Base-by-base conservation (phyloP, 1,140 invertebrate genomes). In the Camponotus pennsylvanicus region DNA sequence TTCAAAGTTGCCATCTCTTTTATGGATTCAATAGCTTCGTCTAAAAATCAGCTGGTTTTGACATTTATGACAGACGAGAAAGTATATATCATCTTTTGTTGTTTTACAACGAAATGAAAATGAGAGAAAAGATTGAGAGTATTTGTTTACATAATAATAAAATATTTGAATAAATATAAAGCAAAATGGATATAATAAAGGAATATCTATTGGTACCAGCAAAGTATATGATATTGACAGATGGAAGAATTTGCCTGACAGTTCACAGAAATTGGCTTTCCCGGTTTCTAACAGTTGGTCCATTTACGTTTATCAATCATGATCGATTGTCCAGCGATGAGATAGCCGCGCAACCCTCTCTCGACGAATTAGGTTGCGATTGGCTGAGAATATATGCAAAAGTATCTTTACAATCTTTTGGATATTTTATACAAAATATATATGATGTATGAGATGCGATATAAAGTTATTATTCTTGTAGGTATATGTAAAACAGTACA, bases 401-500 rank as follows among this genome's bases (percentile, higher is more conserved):
- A 90, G 95, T 94, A 92, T 27, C 37, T 82, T 76, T 76, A 71
- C 69, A 21, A 64, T 87, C 27, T 75, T 73, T 78, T 0, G n/a
- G 45, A 63, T 77, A 45, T 67, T 42, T 85, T 52, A 59, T 40
- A 15, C 15, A 73, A 27, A 55, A 55, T 79, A 52, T 85, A 45
- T 49, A 52, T 37, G 11, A 49, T 49, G 59, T 82, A 63, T 77
- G n/a, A 32, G 3, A 42, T 40, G 6, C 27, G 11, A 49, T 15
- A 4, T 70, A 32, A 73, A 84, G 40, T 52, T 66, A 55, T 77
- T 61, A 93, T 86, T 91, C 76, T 94, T 91, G 4, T 18, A 97
- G 96, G 95, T 97, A 70, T 95, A 97, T 86, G 95, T 94, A 90
- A 97, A 97, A 92, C 95, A 96, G 88, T 95, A 96, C 76, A 96